Evolutionary conservation across 2,797 vertebrate species (phyloP), one percentile per base, ranked within the genome.

Genomic region (Carcharodon carcharias): DNA sequence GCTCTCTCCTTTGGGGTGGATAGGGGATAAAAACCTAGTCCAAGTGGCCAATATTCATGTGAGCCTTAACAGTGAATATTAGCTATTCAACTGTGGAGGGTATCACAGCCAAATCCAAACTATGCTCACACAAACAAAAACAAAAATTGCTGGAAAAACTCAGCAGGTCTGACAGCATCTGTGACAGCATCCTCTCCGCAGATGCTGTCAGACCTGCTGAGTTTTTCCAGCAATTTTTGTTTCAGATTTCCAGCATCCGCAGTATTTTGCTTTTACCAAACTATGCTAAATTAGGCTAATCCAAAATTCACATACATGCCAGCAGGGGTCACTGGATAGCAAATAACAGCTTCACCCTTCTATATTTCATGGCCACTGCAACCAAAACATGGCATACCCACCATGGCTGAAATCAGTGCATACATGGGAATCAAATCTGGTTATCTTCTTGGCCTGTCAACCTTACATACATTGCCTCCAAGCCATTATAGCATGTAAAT

Each of bases 291-390:
- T 21, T 26, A 45, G 9, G 40, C 11, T 67, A 45, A 67, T 93
- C 40, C 91, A 93, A 93, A 67, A 0, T 93, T 93, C 21, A 45
- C 63, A 45, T 8, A 65, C 8, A 21, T 93, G 91, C 91, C 91
- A 93, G 63, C 63, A 93, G 91, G 91, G 91, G 91, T 67, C 91
- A 93, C 18, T 93, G 91, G 63, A 93, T 93, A 93, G 91, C 40
- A 93, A 93, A 93, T 92, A 65, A 35, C n/a, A 93, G 61, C 40
- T 67, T 45, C 45, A 93, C 18, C 63, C 9, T 11, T 40, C 16
- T 92, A 58, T 65, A n/a, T 40, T 67, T 67, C 63, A 93, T n/a
- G 40, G 35, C 61, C 61, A 63, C 3, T 61, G 56, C 88, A 63
- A 61, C 56, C 12, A 93, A 91, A 40, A 40, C n/a, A 93, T 93